phyloP scores from a whole-genome alignment of 2,888 invertebrate species.

The Herminia tarsipennalis region DNA sequence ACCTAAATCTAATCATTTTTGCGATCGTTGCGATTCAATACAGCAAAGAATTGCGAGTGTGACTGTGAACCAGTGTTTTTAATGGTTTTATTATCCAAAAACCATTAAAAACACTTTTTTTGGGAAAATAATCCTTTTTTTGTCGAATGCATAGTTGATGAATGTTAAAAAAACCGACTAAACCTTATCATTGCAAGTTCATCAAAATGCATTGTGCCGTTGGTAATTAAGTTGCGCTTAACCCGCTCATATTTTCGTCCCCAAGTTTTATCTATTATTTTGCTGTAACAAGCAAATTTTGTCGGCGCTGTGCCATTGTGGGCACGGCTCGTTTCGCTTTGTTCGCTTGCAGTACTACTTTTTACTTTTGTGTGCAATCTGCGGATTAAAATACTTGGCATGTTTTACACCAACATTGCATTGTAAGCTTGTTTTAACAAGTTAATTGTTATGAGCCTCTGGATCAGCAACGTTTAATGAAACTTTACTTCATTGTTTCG shows the following conservation, averaged over 20 bases:
- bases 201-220: constrained; percentile 47
- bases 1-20: too few species aligned
- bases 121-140: too few species aligned
- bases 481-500: constrained; percentile 9
- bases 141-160: too few species aligned
- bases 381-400: constrained; percentile 34
- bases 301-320: constrained; percentile 12
- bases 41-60: too few species aligned
- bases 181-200: too few species aligned
- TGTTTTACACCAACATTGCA: constrained; percentile 14
- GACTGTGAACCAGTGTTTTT: too few species aligned
- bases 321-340: constrained; percentile 14
- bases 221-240: constrained; percentile 19
- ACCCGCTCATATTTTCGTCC: constrained; percentile 17
- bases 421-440: constrained; percentile 18
- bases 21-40: too few species aligned
- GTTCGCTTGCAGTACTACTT: constrained; percentile 12
- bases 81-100: too few species aligned
- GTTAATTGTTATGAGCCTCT: constrained; percentile 11
- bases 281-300: constrained; percentile 19
- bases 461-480: constrained; percentile 9
- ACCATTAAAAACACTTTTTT: too few species aligned
- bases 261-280: constrained; percentile 19
- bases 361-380: constrained; percentile 22
- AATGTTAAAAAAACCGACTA: too few species aligned